phyloP scores from a whole-genome alignment of 2,888 invertebrate species.

The Siphlonurus alternatus region DNA sequence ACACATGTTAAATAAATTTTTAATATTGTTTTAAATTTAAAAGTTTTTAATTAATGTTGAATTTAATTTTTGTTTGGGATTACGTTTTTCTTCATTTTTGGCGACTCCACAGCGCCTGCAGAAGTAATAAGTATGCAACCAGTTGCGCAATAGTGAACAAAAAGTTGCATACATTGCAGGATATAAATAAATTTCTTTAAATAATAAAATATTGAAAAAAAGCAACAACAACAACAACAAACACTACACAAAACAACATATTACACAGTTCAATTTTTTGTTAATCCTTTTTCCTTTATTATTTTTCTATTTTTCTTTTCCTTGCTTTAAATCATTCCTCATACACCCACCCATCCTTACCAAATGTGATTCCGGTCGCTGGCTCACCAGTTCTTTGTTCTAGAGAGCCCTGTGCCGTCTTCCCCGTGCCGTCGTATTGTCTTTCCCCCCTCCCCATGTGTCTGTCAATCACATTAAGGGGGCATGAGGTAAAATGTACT shows the following conservation, averaged over 20 bases:
- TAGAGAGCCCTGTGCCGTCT: neutral
- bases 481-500: too few species aligned
- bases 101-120: neutral
- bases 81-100: too few species aligned
- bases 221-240: neutral
- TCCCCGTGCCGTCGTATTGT: neutral
- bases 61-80: neutral
- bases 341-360: neutral
- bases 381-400: neutral
- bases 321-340: neutral
- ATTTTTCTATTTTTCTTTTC: neutral
- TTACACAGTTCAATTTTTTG: neutral
- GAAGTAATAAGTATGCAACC: neutral
- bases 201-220: neutral
- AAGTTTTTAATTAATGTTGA: too few species aligned
- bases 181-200: neutral
- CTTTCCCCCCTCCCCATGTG: neutral
- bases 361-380: neutral
- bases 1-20: too few species aligned
- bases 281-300: neutral
- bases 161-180: neutral
- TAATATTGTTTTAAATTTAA: too few species aligned
- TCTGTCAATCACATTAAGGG: too few species aligned
- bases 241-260: neutral
- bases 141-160: neutral